phyloP scores from a whole-genome alignment of 2,888 invertebrate genomes.

The Cataglyphis rosenhaueri region DNA sequence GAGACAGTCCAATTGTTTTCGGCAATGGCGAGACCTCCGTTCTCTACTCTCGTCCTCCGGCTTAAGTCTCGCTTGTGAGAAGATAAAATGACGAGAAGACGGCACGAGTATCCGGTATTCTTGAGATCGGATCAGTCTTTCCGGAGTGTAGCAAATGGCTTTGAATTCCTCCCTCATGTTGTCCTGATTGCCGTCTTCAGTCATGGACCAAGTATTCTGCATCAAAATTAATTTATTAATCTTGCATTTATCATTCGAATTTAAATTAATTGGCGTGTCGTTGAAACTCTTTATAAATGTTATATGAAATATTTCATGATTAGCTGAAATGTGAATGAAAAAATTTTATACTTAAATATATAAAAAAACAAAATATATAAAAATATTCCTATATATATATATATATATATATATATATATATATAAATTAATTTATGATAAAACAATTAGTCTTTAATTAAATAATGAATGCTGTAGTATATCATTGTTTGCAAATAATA shows the following conservation, averaged over 20 bases:
- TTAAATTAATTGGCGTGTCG: neutral
- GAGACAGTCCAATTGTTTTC: constrained; percentile 61
- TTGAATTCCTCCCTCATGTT: constrained; percentile 41
- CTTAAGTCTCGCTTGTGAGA: constrained; percentile 56
- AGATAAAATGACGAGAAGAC: constrained; percentile 70
- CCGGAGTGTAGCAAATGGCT: constrained; percentile 79
- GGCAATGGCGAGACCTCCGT: constrained; percentile 46
- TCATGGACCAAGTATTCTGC: neutral
- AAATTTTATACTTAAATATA: neutral
- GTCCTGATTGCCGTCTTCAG: constrained; percentile 7
- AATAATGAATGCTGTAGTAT: neutral
- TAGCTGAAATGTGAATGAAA: neutral
- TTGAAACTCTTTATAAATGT: neutral
- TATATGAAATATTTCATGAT: neutral
- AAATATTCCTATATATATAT: neutral
- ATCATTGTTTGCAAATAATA: constrained; percentile 1
- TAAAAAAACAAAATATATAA: neutral
- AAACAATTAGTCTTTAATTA: constrained; percentile 3
- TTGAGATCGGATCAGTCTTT: constrained; percentile 79
- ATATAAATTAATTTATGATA: neutral
- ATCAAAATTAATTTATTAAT: constrained; percentile 7
- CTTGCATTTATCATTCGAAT: neutral
- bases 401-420: neutral
- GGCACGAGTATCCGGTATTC: constrained; percentile 80
- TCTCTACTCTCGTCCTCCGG: constrained; percentile 54